Base-by-base conservation (phyloP, 2,888 invertebrate species). In the Mythimna vitellina region DNA sequence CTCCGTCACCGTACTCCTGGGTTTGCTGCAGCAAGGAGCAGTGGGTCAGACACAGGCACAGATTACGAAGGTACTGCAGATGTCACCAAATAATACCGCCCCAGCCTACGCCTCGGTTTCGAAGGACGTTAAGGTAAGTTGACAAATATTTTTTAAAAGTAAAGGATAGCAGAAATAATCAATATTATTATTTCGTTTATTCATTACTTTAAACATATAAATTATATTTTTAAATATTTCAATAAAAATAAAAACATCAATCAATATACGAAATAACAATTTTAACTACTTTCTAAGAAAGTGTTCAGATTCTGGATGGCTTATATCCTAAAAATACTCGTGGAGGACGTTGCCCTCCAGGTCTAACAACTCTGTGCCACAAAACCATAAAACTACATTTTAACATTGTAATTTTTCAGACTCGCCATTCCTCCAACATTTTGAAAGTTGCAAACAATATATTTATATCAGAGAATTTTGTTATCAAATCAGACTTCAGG, bases 21-120 rank as follows among this genome's bases (percentile, higher is more conserved):
- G 95, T 1, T 88, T 96, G 25, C 85, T 97, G 32, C 96, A 96
- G 80, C 96, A 96, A 78, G 97, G 96, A 0, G 91, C 96, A 0
- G 68, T 82, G 3, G 95, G 94, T 1, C 79, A 78, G 3, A 91
- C 96, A 0, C 89, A 91, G 66, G 76, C 87, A 1, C 92, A 96
- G 84, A 91, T 96, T 35, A 87, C 93, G 0, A 70, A 58, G 1
- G 90, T 91, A 0, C 78, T 96, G 51, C 90, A 90, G 20, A 87
- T 95, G 89, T 63, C 86, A 0, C 90, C 92, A 0, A 86, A 90
- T 1, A 72, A 70, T 0, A 90, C 94, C 0, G 89, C 89, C 1
- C 84, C 86, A 2, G 86, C 87, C 0, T 94, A 92, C 61, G 88
- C 86, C 25, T 80, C 73, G 3, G 79, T 93, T 20, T 88, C 87